Base-by-base conservation (phyloP, 2,797 vertebrate species). In the Microctenopoma lineatum region DNA sequence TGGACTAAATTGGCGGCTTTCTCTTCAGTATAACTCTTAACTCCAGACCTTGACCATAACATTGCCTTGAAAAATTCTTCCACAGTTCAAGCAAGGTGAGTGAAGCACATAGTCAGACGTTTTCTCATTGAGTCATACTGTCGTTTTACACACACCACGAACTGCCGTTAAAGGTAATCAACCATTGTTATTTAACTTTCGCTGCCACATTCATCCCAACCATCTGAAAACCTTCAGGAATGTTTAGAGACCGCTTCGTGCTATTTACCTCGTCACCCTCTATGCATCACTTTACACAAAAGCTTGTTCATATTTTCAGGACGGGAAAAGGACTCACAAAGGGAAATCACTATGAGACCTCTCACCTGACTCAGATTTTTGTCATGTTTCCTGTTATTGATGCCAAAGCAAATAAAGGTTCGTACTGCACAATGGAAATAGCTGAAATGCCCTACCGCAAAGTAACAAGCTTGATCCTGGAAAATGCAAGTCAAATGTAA, bases 361-460 rank as follows among this genome's bases (percentile, higher is more conserved):
- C 74, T 71, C 60, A 64, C 61, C 83, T 90, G 89, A 91, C 80
- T 92, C 84, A 92, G 68, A 76, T 46, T 77, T 80, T 73, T 12
- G 38, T 87, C 83, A 84, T 10, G 58, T 75, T 87, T 90, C 78
- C 83, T 58, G 76, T 70, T 60, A 80, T 59, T 52, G 70, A 75
- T 63, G 42, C 57, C 46, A 56, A 65, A 10, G 62, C 63, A 83
- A 86, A 81, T 63, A 79, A 75, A 64, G 59, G 27, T 60, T 71
- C 16, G 21, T 36, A 34, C 29, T 7, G 4, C 29, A 50, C 29
- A 70, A 55, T 50, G 39, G 65, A 71, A 79, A 56, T 38, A 74
- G 32, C 5, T 57, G 65, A 66, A 85, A 86, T 16, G 55, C 25
- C 61, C 79, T 7, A 56, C 27, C 0, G 5, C 26, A 58, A 54